These are phyloP conservation scores for Heliconius charithonia DNA, from an alignment of 2,888 invertebrate species.

Conservation along the genomic window DNA sequence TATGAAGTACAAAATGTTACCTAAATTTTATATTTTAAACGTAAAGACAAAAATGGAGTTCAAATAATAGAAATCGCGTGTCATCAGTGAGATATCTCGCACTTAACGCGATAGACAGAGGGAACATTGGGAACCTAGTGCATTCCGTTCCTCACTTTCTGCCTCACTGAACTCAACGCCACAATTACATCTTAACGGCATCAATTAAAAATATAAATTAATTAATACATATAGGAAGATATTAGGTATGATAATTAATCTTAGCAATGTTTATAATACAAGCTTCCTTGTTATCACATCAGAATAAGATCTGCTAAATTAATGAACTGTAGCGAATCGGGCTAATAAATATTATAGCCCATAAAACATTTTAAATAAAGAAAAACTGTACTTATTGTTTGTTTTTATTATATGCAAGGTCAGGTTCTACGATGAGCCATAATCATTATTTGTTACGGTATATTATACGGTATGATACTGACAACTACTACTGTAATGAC, in stretches of 20 bases:
- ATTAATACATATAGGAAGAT: constrained; percentile 19
- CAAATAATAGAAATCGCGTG: background rate
- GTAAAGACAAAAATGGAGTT: too few relatives aligned
- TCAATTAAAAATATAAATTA: background rate
- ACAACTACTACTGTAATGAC: too few relatives aligned
- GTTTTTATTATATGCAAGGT: background rate
- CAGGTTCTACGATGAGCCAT: background rate
- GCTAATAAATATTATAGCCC: background rate
- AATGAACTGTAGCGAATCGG: background rate
- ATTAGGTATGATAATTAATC: constrained; percentile 7
- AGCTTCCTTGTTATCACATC: constrained; percentile 12
- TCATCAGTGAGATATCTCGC: background rate
- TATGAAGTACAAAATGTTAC: background rate
- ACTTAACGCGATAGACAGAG: too few relatives aligned
- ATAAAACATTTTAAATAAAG: background rate
- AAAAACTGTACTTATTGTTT: background rate
- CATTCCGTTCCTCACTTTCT: too few relatives aligned
- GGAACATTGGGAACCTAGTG: too few relatives aligned
- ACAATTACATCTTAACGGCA: too few relatives aligned
- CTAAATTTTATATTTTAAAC: background rate
- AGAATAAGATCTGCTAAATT: background rate
- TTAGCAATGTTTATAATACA: background rate
- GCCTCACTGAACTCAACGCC: too few relatives aligned
- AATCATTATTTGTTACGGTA: constrained; percentile 3
- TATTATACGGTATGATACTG: constrained; percentile 1